Base-by-base conservation (phyloP, 2,797 vertebrate genomes). In the Lateolabrax maculatus region DNA sequence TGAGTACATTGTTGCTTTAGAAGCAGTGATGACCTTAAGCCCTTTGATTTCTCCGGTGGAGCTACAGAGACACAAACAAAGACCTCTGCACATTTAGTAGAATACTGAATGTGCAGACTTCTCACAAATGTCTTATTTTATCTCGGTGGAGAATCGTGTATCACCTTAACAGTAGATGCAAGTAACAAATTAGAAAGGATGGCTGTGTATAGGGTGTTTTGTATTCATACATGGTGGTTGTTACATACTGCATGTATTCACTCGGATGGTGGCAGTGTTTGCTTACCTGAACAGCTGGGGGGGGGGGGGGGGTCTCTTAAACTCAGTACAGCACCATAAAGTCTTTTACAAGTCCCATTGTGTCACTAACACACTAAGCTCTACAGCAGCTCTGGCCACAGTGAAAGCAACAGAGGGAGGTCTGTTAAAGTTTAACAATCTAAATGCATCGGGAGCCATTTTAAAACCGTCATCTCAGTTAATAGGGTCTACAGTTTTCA, bases 341-440 rank as follows among this genome's bases (percentile, higher is more conserved):
- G 37, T 21, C 46, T 83, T 84, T 92, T 84, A 92, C 70, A 73
- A 76, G 76, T 73, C 87, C 80, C 81, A 34, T 21, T 79, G 77
- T 82, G 74, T 78, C 80, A 27, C 61, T 74, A 79, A 81, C 79
- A 48, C 71, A 71, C 75, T 46, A 10, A 63, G 31, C 74, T 62
- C 62, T 57, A 43, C 60, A 37, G 70, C 56, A 31, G 77, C 75
- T 72, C 64, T 46, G 75, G 48, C 71, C 63, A 67, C 66, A 31
- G 70, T 77, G 49, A 81, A 71, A 83, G 57, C 58, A 83, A 67
- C 76, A 68, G 65, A 58, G 75, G 84, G 75, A 76, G 44, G 82
- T 81, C 88, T 89, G 55, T 85, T 77, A 80, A 87, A 81, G 46
- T 71, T 87, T 79, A 86, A 84, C 80, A 71, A 63, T 46, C 81